A percentile compares a stretch with the other conserved stretches of the same genome.
Conservation (phyloP, 2,888 invertebrate species). For the Piscicola geometra region DNA sequence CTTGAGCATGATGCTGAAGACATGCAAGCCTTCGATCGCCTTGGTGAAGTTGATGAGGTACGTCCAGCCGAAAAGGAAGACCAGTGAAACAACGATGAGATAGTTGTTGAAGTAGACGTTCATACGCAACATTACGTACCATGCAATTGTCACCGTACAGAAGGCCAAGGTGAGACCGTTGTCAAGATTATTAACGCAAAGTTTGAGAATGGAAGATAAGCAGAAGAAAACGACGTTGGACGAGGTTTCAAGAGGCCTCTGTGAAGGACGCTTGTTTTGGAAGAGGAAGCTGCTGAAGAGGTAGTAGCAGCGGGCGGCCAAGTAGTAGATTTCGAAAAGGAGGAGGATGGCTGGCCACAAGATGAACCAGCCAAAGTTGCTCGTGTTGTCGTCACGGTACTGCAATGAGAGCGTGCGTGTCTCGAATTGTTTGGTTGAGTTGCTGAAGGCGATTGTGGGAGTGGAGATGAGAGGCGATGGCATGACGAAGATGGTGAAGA, state of each 20-base stretch:
- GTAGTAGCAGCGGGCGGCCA: slow-evolving; percentile 31
- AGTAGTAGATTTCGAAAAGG: slow-evolving; percentile 41
- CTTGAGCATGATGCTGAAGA: slow-evolving; percentile 52
- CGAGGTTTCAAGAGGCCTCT: neutral
- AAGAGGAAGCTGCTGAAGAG: neutral
- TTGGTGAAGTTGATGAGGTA: slow-evolving; percentile 51
- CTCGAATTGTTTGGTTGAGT: neutral
- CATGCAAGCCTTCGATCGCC: slow-evolving; percentile 51
- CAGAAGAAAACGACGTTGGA: neutral
- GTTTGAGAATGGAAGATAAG: slow-evolving; percentile 35
- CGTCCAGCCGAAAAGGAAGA: slow-evolving; percentile 52
- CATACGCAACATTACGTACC: slow-evolving; percentile 47
- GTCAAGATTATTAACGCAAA: slow-evolving; percentile 41
- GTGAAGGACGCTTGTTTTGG: neutral
- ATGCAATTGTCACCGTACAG: slow-evolving; percentile 46
- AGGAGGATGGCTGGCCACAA: slow-evolving; percentile 42
- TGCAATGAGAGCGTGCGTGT: neutral
- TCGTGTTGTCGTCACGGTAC: slow-evolving; percentile 15
- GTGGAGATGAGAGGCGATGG: slow-evolving; percentile 20
- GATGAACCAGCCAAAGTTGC: slow-evolving; percentile 38
- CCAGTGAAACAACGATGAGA: slow-evolving; percentile 49
- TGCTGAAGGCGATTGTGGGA: neutral
- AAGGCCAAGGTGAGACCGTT: slow-evolving; percentile 43
- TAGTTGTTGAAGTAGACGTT: slow-evolving; percentile 43
- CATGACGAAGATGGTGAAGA: slow-evolving; percentile 45